A percentile compares a stretch with the other conserved stretches of the same genome.
Evolutionary conservation across 2,888 invertebrate species (phyloP).

Genomic region (Thalpophila matura): DNA sequence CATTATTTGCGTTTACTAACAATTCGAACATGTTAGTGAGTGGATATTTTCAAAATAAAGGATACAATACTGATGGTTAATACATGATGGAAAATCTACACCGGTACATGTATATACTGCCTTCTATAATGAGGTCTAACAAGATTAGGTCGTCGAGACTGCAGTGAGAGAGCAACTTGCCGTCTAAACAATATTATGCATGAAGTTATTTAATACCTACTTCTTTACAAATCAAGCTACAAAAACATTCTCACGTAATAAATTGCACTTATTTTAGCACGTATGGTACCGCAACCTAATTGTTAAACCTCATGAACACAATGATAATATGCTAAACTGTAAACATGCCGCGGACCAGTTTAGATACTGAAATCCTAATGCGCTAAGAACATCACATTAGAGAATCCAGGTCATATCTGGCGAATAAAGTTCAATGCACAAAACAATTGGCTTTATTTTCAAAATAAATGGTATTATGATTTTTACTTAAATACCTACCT

Average conservation of each 20-base stretch:
- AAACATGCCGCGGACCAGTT: constrained; percentile 54
- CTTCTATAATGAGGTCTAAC: constrained; percentile 52
- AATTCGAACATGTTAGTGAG: constrained; percentile 25
- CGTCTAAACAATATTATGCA: constrained; percentile 4
- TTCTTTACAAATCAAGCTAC: constrained; percentile 10
- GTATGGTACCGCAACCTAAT: constrained; percentile 53
- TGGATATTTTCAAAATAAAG: constrained; percentile 60
- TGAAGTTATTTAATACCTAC: not conserved
- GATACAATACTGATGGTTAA: constrained; percentile 79
- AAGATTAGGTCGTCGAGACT: constrained; percentile 11
- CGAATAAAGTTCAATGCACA: constrained; percentile 12
- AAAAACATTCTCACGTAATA: constrained; percentile 31
- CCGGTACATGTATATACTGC: constrained; percentile 37
- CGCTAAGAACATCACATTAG: constrained; percentile 20
- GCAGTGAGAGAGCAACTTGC: constrained; percentile 37
- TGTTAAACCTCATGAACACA: constrained; percentile 62
- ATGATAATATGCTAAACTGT: constrained; percentile 54
- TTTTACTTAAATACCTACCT: constrained; percentile 32
- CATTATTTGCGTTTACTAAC: constrained; percentile 47
- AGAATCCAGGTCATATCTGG: constrained; percentile 27
- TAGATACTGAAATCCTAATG: constrained; percentile 25
- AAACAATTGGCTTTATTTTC: constrained; percentile 38
- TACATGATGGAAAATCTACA: constrained; percentile 66
- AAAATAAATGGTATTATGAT: constrained; percentile 38
- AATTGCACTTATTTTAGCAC: constrained; percentile 41